phyloP scores from a whole-genome alignment of 2,888 invertebrate genomes.

The Sarcophaga rosellei region DNA sequence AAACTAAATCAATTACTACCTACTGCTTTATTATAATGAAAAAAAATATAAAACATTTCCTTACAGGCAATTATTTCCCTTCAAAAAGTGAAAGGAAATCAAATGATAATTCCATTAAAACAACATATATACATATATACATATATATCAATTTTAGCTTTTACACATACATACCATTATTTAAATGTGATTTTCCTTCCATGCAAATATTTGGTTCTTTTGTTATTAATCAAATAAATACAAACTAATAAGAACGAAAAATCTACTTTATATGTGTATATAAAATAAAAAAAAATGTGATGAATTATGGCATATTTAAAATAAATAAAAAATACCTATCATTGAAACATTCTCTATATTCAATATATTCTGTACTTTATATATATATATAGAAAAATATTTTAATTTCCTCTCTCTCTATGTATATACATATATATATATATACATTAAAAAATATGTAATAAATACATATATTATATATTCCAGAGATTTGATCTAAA shows the following conservation, averaged over 20 bases:
- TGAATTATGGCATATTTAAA: conserved; percentile 55
- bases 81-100: not conserved
- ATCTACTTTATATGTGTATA: conserved; percentile 48
- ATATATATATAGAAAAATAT: conserved; percentile 31
- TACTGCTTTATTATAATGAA: conserved; percentile 1
- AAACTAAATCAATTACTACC: conserved; percentile 2
- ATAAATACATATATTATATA: conserved; percentile 27
- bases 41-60: not conserved
- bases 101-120: not conserved
- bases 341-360: conserved; percentile 51
- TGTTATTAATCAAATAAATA: conserved; percentile 23
- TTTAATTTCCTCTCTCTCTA: conserved; percentile 36
- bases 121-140: not conserved
- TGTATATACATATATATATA: conserved; percentile 34
- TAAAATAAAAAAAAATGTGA: conserved; percentile 49
- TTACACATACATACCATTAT: conserved; percentile 24
- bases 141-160: conserved; percentile 30
- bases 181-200: conserved; percentile 33
- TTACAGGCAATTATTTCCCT: not conserved
- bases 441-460: conserved; percentile 34
- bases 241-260: conserved; percentile 32
- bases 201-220: conserved; percentile 32
- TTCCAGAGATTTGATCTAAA: conserved; percentile 65
- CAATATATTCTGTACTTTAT: conserved; percentile 48
- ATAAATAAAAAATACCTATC: conserved; percentile 28